Evolutionary conservation across 1,140 invertebrate species (phyloP).

Genomic region (Penaeus chinensis): DNA sequence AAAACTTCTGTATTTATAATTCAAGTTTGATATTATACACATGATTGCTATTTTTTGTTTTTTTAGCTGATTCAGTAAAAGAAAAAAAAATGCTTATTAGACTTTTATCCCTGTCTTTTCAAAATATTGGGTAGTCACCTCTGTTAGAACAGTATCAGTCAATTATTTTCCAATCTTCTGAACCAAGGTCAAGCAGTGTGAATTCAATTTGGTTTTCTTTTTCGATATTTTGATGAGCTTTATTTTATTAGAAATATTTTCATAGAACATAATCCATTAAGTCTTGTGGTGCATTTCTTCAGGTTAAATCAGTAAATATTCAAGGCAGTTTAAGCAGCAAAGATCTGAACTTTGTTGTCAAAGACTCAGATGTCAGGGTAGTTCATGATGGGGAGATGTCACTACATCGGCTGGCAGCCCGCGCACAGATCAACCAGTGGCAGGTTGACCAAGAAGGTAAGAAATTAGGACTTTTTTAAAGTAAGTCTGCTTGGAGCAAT

Average conservation of each 20-base stretch:
- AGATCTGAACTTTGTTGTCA: neutral
- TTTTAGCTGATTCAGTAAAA: too few species aligned
- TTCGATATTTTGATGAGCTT: too few species aligned
- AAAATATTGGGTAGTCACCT: too few species aligned
- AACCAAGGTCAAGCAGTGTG: too few species aligned
- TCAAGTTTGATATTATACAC: neutral
- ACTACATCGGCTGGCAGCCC: slow-evolving; percentile 40
- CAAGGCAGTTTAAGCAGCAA: neutral
- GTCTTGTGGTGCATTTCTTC: neutral
- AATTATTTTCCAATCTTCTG: too few species aligned
- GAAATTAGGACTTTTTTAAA: neutral
- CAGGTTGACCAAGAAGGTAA: slow-evolving; percentile 35
- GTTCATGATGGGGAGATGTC: slow-evolving; percentile 32
- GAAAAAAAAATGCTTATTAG: too few species aligned
- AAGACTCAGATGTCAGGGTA: neutral
- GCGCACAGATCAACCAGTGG: slow-evolving; percentile 44
- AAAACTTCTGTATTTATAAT: neutral
- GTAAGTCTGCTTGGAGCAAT: neutral
- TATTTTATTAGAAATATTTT: too few species aligned
- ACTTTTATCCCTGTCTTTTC: too few species aligned
- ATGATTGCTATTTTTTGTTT: too few species aligned
- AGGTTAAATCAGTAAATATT: slow-evolving; percentile 27
- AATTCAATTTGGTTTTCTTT: too few species aligned
- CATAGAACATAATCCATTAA: too few species aligned
- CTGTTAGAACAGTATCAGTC: too few species aligned